Conservation (phyloP, 1,140 invertebrate genomes). For the Zaprionus lachaisei region DNA sequence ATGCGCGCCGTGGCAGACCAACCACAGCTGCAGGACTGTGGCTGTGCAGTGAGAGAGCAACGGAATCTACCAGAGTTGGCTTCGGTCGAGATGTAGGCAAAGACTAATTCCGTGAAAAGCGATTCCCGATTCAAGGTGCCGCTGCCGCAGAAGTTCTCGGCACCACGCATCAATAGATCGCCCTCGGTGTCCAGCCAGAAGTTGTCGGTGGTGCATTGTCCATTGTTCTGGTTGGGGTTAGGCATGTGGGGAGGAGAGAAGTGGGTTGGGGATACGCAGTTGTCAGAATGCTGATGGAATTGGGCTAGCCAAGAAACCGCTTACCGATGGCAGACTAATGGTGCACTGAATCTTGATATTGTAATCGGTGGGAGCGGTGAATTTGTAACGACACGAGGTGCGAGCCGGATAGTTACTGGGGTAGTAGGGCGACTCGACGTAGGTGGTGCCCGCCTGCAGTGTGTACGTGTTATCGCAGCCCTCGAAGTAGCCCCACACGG, state of each 20-base stretch:
- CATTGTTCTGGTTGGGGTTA: conserved; percentile 38
- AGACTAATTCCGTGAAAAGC: conserved; percentile 62
- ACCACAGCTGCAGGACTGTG: conserved; percentile 72
- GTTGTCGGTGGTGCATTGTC: conserved; percentile 68
- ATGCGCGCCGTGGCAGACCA: conserved; percentile 71
- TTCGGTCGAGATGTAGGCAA: conserved; percentile 68
- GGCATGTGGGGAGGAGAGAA: too few relatives aligned
- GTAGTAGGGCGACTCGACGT: conserved; percentile 75
- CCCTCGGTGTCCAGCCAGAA: conserved; percentile 75
- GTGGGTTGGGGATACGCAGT: background rate
- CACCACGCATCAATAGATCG: conserved; percentile 62
- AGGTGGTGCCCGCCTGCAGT: conserved; percentile 49
- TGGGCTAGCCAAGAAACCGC: background rate
- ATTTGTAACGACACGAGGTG: conserved; percentile 76
- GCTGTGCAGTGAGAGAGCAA: conserved; percentile 47
- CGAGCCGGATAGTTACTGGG: conserved; percentile 67
- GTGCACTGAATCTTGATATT: conserved; percentile 64
- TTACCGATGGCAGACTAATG: conserved; percentile 64
- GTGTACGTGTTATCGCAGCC: conserved; percentile 65
- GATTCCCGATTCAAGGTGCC: conserved; percentile 64
- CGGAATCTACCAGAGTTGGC: conserved; percentile 52
- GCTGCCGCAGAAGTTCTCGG: conserved; percentile 75
- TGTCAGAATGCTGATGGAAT: background rate
- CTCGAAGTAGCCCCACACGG: conserved; percentile 57
- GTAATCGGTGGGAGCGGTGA: conserved; percentile 70